phyloP scores from a whole-genome alignment of 1,140 invertebrate species.

The Lordiphosa mommai region DNA sequence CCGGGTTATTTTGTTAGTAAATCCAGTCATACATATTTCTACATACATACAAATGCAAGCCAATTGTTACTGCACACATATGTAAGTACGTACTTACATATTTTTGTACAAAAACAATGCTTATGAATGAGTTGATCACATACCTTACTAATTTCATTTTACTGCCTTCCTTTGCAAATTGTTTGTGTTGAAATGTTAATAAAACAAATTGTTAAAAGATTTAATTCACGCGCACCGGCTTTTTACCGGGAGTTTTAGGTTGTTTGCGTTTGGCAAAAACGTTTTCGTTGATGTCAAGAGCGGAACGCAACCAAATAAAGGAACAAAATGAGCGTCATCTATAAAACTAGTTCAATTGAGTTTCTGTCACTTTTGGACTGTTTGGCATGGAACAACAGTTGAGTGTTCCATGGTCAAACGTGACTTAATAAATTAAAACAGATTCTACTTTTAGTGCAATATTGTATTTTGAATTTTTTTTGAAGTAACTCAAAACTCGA shows the following conservation, averaged over 20 bases:
- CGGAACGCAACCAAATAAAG: neutral
- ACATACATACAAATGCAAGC: no score
- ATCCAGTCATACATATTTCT: neutral
- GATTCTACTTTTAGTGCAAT: no score
- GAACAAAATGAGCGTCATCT: neutral
- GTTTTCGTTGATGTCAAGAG: neutral
- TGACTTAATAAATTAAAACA: no score
- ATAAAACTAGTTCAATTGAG: no score
- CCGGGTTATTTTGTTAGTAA: neutral
- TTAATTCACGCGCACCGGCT: no score
- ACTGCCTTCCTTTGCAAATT: conserved; percentile 2
- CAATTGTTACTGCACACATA: neutral
- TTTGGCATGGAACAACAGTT: no score
- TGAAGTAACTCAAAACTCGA: no score
- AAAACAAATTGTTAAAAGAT: no score
- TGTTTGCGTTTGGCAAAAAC: conserved; percentile 5
- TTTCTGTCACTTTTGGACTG: no score
- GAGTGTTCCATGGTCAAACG: no score
- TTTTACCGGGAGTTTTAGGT: neutral
- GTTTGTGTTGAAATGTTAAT: neutral
- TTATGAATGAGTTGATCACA: neutral
- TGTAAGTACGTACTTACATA: neutral
- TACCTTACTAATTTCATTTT: conserved; percentile 48
- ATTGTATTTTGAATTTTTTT: no score
- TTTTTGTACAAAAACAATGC: neutral